Evolutionary conservation across 2,888 invertebrate species (phyloP), one percentile per base, ranked within the genome.

Genomic region (Cyclophora punctaria): DNA sequence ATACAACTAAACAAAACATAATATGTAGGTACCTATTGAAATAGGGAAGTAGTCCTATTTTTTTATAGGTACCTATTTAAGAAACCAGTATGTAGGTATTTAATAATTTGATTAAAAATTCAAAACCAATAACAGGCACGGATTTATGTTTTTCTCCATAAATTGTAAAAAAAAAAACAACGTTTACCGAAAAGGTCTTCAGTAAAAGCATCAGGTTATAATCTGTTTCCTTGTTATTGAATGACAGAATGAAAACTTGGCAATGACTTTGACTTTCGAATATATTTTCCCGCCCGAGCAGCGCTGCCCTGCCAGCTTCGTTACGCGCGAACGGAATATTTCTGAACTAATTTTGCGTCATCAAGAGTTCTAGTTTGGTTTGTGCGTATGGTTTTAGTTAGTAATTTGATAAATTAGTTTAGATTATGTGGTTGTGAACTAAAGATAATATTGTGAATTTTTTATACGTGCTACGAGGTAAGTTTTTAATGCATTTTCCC

Each of bases 291-390:
- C 70, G 69, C 65, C 63, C 52, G 48, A 46, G 44, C 49, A 61
- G 59, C 53, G 50, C 55, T 52, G 48, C 51, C 47, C 37, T 5
- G 4, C 5, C 37, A 37, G 20, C 20, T 20, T 20, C 20, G 20
- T 20, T 20, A 20, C 20, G 37, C 63, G 71, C 71, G 66, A 54
- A 67, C 73, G 83, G 74, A 54, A 55, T 53, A 60, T 54, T 60
- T 58, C 47, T 48, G 65, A 74, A 82, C 70, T 71, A 51, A 67
- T 51, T 65, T 68, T 71, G 73, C 78, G 81, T 80, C 80, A 79
- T 44, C 72, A 67, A 66, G 61, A 20, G 20, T 20, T 20, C 61
- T 60, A 45, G 56, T 59, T 59, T 60, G 63, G 64, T 63, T 62
- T 60, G 69, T 69, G 73, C 60, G 75, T 74, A 72, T 75, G 69